phyloP scores from a whole-genome alignment of 2,888 invertebrate genomes.

The Hermaeophaga mercurialis region DNA sequence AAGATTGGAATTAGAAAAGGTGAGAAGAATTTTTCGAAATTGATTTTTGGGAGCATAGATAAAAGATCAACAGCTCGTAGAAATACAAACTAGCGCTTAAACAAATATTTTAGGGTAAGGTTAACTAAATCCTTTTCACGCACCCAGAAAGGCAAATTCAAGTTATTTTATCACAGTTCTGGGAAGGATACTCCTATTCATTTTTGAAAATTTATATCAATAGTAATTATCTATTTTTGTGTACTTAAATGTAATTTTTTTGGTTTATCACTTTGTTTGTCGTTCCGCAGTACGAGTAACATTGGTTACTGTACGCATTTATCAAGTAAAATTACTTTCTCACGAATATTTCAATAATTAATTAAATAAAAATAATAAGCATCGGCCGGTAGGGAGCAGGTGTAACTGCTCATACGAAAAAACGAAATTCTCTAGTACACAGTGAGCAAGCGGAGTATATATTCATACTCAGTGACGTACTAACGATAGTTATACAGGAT shows the following conservation, averaged over 20 bases:
- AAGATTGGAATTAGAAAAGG: too few relatives aligned
- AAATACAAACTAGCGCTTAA: too few relatives aligned
- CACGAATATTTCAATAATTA: slow-evolving; percentile 32
- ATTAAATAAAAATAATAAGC: slow-evolving; percentile 33
- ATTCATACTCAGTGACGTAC: slow-evolving; percentile 12
- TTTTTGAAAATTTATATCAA: too few relatives aligned
- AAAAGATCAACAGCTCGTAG: too few relatives aligned
- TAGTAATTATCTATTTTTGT: too few relatives aligned
- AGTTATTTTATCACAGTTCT: too few relatives aligned
- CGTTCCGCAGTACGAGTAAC: neutral
- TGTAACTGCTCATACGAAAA: slow-evolving; percentile 30
- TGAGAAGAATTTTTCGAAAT: too few relatives aligned
- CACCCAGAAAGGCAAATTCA: too few relatives aligned
- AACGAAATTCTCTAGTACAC: slow-evolving; percentile 29
- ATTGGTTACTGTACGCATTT: neutral
- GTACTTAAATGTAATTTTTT: neutral
- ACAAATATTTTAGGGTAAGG: too few relatives aligned
- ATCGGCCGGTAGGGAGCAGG: slow-evolving; percentile 28
- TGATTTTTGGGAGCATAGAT: too few relatives aligned
- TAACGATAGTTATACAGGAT: neutral
- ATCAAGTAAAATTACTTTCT: slow-evolving; percentile 20
- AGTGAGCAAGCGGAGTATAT: slow-evolving; percentile 12
- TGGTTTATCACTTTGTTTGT: neutral
- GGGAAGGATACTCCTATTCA: too few relatives aligned
- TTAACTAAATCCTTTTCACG: too few relatives aligned